Evolutionary conservation across 1,140 invertebrate genomes (phyloP).

Genomic region (Pseudomyrmex sp.): DNA sequence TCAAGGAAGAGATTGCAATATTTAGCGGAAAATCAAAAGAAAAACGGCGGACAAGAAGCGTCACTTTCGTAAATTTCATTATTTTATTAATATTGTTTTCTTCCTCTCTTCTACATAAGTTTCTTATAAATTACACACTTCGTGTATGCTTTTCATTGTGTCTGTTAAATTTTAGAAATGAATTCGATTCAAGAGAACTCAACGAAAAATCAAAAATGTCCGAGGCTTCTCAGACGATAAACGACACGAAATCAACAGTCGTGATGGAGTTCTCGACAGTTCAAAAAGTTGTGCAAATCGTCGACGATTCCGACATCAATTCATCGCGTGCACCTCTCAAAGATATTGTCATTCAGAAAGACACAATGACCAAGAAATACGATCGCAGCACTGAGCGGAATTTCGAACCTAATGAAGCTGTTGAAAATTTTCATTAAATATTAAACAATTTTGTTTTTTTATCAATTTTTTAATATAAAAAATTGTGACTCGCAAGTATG

Average conservation of each 20-base stretch:
- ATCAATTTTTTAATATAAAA: too few species aligned
- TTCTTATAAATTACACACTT: neutral
- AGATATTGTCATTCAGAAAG: conserved; percentile 31
- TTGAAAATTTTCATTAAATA: neutral
- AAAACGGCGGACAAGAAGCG: neutral
- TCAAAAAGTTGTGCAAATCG: conserved; percentile 71
- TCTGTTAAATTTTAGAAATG: conserved; percentile 8
- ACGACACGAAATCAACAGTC: conserved; percentile 66
- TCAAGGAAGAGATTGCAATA: conserved; percentile 11
- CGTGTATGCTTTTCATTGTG: neutral
- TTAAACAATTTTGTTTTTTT: too few species aligned
- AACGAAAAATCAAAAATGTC: conserved; percentile 42
- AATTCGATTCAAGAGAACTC: neutral
- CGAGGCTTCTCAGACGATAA: conserved; percentile 60
- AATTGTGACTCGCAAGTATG: neutral
- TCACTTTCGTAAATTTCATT: conserved; percentile 11
- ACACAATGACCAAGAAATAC: neutral
- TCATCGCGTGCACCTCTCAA: conserved; percentile 41
- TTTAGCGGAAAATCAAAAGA: neutral
- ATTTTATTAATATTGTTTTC: neutral
- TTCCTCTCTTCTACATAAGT: neutral
- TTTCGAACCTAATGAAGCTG: conserved; percentile 9
- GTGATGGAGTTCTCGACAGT: conserved; percentile 75
- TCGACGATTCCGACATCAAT: conserved; percentile 58
- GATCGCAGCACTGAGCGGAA: conserved; percentile 41